phyloP scores from a whole-genome alignment of 2,888 invertebrate genomes.

The Magallana nippona region DNA sequence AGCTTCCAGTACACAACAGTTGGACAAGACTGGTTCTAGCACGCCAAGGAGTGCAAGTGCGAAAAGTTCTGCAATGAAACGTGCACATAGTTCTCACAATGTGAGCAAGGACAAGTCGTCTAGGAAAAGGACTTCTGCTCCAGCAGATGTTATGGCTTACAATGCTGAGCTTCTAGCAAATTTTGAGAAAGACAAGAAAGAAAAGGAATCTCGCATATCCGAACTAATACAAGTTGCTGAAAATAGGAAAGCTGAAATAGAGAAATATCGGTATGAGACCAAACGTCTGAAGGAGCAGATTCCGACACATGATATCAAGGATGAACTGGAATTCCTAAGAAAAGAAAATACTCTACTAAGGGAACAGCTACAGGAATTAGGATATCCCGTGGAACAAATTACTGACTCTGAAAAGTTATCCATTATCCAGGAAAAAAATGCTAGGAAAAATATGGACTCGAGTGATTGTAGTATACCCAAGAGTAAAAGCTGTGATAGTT shows the following conservation, averaged over 20 bases:
- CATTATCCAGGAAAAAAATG: constrained; percentile 69
- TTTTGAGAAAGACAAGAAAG: constrained; percentile 80
- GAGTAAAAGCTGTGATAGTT: constrained; percentile 73
- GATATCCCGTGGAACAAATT: constrained; percentile 78
- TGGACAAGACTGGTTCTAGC: constrained; percentile 68
- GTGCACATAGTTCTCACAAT: constrained; percentile 79
- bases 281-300: constrained; percentile 77
- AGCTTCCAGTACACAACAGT: constrained; percentile 77
- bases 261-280: constrained; percentile 80
- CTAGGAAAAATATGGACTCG: constrained; percentile 46
- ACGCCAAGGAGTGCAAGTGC: constrained; percentile 51
- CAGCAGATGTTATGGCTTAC: constrained; percentile 78
- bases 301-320: constrained; percentile 66
- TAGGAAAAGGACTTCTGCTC: constrained; percentile 74
- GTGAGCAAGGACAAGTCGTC: constrained; percentile 73
- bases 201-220: constrained; percentile 79
- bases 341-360: constrained; percentile 78
- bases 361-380: constrained; percentile 79
- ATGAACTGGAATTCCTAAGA: constrained; percentile 76
- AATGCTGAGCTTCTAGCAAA: constrained; percentile 79
- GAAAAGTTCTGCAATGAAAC: constrained; percentile 70
- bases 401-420: constrained; percentile 80
- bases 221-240: constrained; percentile 80
- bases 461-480: constrained; percentile 55
- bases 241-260: constrained; percentile 80